A percentile compares a stretch with the other conserved stretches of the same genome.
These are phyloP conservation scores for Drosophila pullipes DNA, from an alignment of 2,888 invertebrate species.

Conservation along the genomic window DNA sequence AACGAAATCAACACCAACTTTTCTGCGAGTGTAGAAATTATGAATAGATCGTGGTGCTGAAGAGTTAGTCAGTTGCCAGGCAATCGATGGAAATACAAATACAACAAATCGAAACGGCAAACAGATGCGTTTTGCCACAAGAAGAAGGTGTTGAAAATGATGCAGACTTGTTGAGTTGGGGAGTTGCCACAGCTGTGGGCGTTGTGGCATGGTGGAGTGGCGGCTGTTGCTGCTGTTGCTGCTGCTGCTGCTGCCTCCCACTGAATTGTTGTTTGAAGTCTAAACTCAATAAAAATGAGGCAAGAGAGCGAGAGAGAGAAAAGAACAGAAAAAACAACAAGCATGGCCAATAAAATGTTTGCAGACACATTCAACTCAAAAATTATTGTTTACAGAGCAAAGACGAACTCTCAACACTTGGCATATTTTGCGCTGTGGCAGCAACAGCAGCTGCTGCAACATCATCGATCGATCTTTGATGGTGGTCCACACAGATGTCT, in stretches of 20 bases:
- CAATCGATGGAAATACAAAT: slow-evolving; percentile 42
- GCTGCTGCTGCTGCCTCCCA: slow-evolving; percentile 39
- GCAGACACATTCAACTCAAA: slow-evolving; percentile 54
- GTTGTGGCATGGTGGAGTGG: slow-evolving; percentile 40
- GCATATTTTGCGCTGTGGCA: slow-evolving; percentile 57
- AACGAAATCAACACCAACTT: rapidly evolving
- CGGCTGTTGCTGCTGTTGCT: not conserved
- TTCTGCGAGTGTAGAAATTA: slow-evolving; percentile 57
- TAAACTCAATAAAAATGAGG: slow-evolving; percentile 73
- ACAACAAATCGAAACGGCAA: slow-evolving; percentile 61
- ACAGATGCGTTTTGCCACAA: slow-evolving; percentile 70
- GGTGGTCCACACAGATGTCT: slow-evolving; percentile 58
- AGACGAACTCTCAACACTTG: slow-evolving; percentile 57
- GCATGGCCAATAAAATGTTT: slow-evolving; percentile 74
- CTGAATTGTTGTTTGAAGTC: slow-evolving; percentile 55
- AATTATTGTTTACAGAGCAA: slow-evolving; percentile 67
- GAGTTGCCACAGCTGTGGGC: slow-evolving; percentile 37
- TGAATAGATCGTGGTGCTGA: slow-evolving; percentile 51
- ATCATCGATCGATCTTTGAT: slow-evolving; percentile 54
- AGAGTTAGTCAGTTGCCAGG: slow-evolving; percentile 14
- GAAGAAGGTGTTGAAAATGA: slow-evolving; percentile 73
- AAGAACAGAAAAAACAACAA: not conserved
- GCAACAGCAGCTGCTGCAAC: slow-evolving; percentile 68
- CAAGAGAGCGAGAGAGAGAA: slow-evolving; percentile 26
- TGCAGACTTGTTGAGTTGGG: slow-evolving; percentile 38